Percentiles rank a stretch among this genome's conserved stretches.
Conservation (phyloP, 1,140 invertebrate species). For the Pteromalus puparum region DNA sequence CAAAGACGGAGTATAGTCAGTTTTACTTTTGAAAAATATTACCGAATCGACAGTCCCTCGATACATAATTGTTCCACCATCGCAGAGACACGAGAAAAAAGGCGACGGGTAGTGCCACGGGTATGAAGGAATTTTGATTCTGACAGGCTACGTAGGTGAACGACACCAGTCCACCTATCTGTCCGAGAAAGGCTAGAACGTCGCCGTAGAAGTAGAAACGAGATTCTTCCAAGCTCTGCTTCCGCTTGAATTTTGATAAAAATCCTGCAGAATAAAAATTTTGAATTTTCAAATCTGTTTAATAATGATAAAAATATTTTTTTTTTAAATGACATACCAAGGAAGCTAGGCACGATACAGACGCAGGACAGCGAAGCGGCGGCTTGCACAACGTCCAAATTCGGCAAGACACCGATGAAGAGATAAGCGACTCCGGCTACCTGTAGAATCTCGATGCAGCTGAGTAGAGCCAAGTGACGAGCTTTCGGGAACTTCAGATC, state of each 20-base stretch:
- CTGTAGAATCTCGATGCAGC: slow-evolving; percentile 87
- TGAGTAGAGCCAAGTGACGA: slow-evolving; percentile 71
- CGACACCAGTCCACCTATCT: slow-evolving; percentile 59
- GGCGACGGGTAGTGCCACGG: slow-evolving; percentile 80
- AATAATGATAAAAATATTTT: too few species aligned
- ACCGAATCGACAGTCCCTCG: slow-evolving; percentile 76
- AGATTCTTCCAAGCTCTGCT: slow-evolving; percentile 22
- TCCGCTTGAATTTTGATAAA: not conserved
- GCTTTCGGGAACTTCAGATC: not conserved
- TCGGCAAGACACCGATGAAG: slow-evolving; percentile 89
- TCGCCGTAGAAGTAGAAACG: slow-evolving; percentile 65
- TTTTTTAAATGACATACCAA: slow-evolving; percentile 78
- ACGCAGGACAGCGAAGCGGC: slow-evolving; percentile 93
- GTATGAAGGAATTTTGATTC: slow-evolving; percentile 58
- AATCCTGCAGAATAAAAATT: slow-evolving; percentile 1
- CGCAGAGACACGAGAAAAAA: slow-evolving; percentile 84
- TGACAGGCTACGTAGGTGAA: slow-evolving; percentile 51
- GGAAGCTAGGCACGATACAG: slow-evolving; percentile 87
- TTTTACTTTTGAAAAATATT: slow-evolving; percentile 33
- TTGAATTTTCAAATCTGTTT: too few species aligned
- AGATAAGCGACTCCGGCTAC: slow-evolving; percentile 87
- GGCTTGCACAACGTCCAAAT: slow-evolving; percentile 91
- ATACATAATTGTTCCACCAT: slow-evolving; percentile 91
- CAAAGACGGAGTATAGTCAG: too few species aligned
- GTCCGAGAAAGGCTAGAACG: slow-evolving; percentile 74